Evolutionary conservation across 2,113 vertebrate genomes (phyloP), one percentile per base, ranked within the genome.

Genomic region (Larimichthys crocea): DNA sequence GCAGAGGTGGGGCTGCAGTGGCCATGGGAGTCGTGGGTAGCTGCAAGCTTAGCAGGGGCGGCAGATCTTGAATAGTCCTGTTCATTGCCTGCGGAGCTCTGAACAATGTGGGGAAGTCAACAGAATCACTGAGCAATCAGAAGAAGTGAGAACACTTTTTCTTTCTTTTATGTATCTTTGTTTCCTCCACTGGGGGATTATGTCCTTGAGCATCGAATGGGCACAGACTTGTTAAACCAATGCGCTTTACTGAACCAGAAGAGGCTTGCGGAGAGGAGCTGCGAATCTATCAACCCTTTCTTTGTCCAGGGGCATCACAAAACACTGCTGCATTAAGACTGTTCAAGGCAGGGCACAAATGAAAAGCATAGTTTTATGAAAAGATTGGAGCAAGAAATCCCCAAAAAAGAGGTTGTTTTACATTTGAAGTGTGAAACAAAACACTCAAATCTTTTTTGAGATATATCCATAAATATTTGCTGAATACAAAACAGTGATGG

Each of bases 201-300:
- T 85, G 88, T 86, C 81, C 77, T 88, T 86, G 89, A 79, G 76
- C 85, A 78, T 88, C 26, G 31, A 83, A 88, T 67, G 84, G 35
- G 80, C 82, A 85, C 88, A 72, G 84, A 90, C 91, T 92, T 92
- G 90, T 93, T 92, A 91, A 91, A 90, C 67, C 83, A 85, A 79
- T 52, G 20, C 20, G 81, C 87, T 91, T 91, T 91, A 85, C 79
- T 93, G 91, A 88, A 89, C 57, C 89, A 89, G 85, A 91, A 89
- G 89, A 82, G 50, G 57, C 74, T 66, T 64, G 82, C 15, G 49
- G 80, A 69, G 57, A 82, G 65, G 56, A 76, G 80, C 82, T 69
- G 78, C 62, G 87, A 85, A 85, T 87, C 79, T 52, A 75, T 86
- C 84, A 87, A 68, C 75, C 81, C 55, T 26, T 48, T 81, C 85